Conservation (phyloP, 2,113 vertebrate genomes). For the Phylloscopus trochiloides region DNA sequence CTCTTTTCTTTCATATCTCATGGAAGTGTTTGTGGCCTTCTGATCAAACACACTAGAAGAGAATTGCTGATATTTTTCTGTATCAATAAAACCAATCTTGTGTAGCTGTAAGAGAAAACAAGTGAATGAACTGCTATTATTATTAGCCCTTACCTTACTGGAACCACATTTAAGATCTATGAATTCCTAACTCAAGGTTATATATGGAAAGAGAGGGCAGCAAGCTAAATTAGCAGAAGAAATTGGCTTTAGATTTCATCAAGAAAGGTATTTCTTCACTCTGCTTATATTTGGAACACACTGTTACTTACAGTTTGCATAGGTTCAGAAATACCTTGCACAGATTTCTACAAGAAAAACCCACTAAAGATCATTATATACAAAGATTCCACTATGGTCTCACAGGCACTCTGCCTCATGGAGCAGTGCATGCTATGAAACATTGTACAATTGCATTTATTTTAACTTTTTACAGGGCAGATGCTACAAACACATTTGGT, state of each 20-base stretch:
- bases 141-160: neutral
- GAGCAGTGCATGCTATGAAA: neutral
- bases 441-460: neutral
- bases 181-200: neutral
- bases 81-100: neutral
- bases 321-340: neutral
- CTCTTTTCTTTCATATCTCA: neutral
- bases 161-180: neutral
- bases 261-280: neutral
- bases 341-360: neutral
- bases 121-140: neutral
- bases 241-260: neutral
- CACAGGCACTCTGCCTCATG: neutral
- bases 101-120: neutral
- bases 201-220: neutral
- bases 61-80: neutral
- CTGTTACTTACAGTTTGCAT: neutral
- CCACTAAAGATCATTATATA: neutral
- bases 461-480: neutral
- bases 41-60: neutral
- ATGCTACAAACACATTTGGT: neutral
- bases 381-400: neutral
- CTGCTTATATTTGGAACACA: neutral
- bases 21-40: neutral
- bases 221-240: neutral